Evolutionary conservation across 2,113 vertebrate species (phyloP), one percentile per base, ranked within the genome.

Genomic region (Triplophysa dalaica): DNA sequence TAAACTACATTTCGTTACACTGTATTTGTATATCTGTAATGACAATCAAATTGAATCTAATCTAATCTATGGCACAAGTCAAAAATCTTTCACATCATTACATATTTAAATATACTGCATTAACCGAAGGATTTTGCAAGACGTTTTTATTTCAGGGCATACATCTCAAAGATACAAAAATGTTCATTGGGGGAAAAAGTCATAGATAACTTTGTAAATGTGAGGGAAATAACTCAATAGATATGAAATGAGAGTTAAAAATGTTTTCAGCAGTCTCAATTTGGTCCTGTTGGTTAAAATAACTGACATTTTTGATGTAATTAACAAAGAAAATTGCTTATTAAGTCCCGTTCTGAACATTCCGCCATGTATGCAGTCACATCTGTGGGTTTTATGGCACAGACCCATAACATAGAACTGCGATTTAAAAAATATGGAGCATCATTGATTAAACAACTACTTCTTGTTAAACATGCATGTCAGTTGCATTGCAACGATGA

Each of bases 251-350:
- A 11, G 11, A 45, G 43, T 45, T 45, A 11, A 45, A 45, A 45
- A 45, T 11, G 8, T 45, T 45, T 43, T 10, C 41, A 10, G 0
- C 22, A 69, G 7, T 12, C 11, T 56, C 6, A 58, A 2, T 56
- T 72, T 72, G 69, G 52, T 72, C 69, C 69, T 41, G 58, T 70
- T 72, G 56, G 56, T 72, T 56, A 72, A 56, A 72, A 38, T 72
- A 2, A 21, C 50, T 56, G 19, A 58, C 54, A 21, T n/a, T 41
- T 60, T 60, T 22, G 21, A 22, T 38, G 12, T 33, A 33, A 33
- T 33, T 33, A 33, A 22, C 17, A 9, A 41, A 72, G 3, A 70
- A 33, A 19, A 56, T n/a, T n/a, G n/a, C n/a, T n/a, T n/a, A n/a
- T n/a, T n/a, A n/a, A n/a, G n/a, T n/a, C 19, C 22, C 33, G 50